Evolutionary conservation across 2,888 invertebrate species (phyloP), one percentile per base, ranked within the genome.

Genomic region (Drosophila anomalata): DNA sequence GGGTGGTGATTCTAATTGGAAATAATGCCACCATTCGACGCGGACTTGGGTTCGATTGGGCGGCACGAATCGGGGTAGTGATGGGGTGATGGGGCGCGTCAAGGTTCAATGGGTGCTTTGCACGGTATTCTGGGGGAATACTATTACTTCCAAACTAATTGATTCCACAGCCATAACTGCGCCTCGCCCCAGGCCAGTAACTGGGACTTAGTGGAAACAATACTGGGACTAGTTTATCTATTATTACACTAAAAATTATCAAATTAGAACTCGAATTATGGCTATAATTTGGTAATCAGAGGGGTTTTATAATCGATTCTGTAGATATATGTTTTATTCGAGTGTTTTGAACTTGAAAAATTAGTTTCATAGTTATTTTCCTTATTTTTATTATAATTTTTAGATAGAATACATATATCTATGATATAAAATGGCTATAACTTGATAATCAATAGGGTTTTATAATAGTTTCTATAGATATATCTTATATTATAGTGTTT

Each of bases 41-140:
- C 48, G 79, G 53, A 20, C 31, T 47, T 46, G 46, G 41, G 7
- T 22, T 50, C 17, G 26, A 26, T 17, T 31, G 29, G 26, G 11
- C 20, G 11, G 26, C 31, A 3, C n/a, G 12, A 26, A 11, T 7
- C 3, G 14, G 8, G 1, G 29, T 3, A 9, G 17, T 46, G n/a
- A 39, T 5, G 29, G 46, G n/a, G 46, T 1, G 17, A 8, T 9
- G 44, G 12, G 63, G 29, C 29, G 66, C 67, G 46, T 60, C 76
- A 74, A 73, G 78, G 73, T 57, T 76, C 65, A 73, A 73, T 63
- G 73, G 50, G 47, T 67, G 67, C 57, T 77, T 71, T 42, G 72
- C 61, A 51, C 52, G 47, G 41, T 36, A 53, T 58, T 58, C 42
- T n/a, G 29, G 67, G 3, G 47, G 52, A 24, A 4, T 24, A 4